Evolutionary conservation across 2,113 vertebrate genomes (phyloP).

Genomic region (Pogona vitticeps): DNA sequence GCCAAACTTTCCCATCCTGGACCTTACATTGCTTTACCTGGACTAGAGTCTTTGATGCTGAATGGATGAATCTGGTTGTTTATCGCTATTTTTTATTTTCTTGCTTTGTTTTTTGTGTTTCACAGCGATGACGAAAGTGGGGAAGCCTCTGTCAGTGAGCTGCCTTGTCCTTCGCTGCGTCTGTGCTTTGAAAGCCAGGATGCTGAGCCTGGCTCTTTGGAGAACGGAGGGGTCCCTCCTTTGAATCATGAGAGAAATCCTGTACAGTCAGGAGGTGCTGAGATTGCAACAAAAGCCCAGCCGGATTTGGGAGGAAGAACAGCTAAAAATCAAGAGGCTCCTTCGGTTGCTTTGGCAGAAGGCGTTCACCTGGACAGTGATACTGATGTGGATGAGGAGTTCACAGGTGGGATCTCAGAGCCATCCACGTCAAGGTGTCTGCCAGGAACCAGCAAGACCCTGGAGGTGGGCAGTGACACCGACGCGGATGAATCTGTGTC

Average conservation of each 20-base stretch:
- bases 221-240: neutral
- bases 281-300: neutral
- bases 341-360: neutral
- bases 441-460: neutral
- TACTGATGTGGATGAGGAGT: slow-evolving; percentile 44
- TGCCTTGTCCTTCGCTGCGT: neutral
- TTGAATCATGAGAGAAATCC: neutral
- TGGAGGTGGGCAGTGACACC: neutral
- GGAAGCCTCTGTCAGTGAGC: neutral
- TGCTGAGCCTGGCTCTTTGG: neutral
- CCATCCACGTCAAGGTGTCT: neutral
- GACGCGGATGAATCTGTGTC: neutral
- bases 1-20: neutral
- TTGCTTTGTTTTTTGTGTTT: neutral
- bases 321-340: neutral
- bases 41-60: neutral
- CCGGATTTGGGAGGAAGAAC: neutral
- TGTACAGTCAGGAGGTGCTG: neutral
- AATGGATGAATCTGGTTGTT: no score
- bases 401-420: neutral
- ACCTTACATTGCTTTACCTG: neutral
- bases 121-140: neutral
- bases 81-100: neutral
- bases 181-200: slow-evolving; percentile 1
- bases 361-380: slow-evolving; percentile 60